Conservation (phyloP, 2,888 invertebrate species). For the Pammene fasciana region DNA sequence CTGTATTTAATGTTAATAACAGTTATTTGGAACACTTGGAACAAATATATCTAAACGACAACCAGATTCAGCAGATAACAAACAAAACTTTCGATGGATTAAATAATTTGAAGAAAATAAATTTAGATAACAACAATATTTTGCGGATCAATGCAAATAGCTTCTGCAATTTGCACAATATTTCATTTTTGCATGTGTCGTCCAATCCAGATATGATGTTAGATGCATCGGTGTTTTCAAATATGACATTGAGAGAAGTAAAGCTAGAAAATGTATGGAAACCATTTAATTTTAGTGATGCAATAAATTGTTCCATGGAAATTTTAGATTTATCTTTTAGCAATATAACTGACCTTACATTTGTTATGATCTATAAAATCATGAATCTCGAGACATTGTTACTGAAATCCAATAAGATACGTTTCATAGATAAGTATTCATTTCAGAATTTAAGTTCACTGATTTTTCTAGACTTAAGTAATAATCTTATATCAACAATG, state of each 20-base stretch:
- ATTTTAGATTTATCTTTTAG: slow-evolving; percentile 21
- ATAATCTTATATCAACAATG: slow-evolving; percentile 20
- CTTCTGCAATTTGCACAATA: neutral
- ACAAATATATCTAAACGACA: slow-evolving; percentile 10
- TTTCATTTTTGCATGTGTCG: slow-evolving; percentile 3
- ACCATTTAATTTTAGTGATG: slow-evolving; percentile 18
- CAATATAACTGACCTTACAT: slow-evolving; percentile 7
- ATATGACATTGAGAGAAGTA: slow-evolving; percentile 10
- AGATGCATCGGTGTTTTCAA: slow-evolving; percentile 15
- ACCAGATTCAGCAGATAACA: slow-evolving; percentile 10
- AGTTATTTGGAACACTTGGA: neutral
- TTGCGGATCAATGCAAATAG: neutral
- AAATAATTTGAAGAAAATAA: slow-evolving; percentile 1
- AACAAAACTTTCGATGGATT: slow-evolving; percentile 13
- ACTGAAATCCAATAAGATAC: slow-evolving; percentile 20
- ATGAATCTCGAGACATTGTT: slow-evolving; percentile 1
- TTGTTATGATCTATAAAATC: neutral
- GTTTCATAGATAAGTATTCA: slow-evolving; percentile 7
- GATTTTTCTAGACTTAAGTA: slow-evolving; percentile 20
- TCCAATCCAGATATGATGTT: slow-evolving; percentile 19
- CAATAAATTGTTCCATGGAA: neutral
- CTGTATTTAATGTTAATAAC: slow-evolving; percentile 16
- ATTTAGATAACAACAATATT: slow-evolving; percentile 21
- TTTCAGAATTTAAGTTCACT: slow-evolving; percentile 23
- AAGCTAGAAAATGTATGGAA: slow-evolving; percentile 12